phyloP scores from a whole-genome alignment of 2,888 invertebrate species.

The Pterostichus madidus region DNA sequence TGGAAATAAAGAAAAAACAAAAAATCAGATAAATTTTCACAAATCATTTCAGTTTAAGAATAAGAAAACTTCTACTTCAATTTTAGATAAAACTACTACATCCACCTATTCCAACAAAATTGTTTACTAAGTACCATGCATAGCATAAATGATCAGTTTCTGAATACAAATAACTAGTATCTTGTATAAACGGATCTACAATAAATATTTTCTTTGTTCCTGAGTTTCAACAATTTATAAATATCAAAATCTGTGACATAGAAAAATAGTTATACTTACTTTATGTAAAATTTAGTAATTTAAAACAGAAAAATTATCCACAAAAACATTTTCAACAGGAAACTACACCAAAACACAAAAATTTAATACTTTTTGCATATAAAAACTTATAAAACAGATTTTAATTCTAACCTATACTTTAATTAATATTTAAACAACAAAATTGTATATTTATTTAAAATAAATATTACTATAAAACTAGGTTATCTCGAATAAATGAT shows the following conservation, averaged over 20 bases:
- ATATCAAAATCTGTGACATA: neutral
- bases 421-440: slow-evolving; percentile 29
- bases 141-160: slow-evolving; percentile 29
- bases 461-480: slow-evolving; percentile 7
- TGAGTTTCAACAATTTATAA: neutral
- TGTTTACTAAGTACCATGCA: slow-evolving; percentile 27
- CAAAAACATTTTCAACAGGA: neutral
- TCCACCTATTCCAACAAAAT: slow-evolving; percentile 6
- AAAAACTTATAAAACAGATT: slow-evolving; percentile 16
- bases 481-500: slow-evolving; percentile 41
- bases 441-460: slow-evolving; percentile 23
- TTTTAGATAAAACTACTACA: neutral
- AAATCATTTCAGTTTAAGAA: slow-evolving; percentile 5
- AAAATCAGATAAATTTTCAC: slow-evolving; percentile 26
- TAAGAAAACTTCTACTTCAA: slow-evolving; percentile 4
- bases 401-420: slow-evolving; percentile 13
- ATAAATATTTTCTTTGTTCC: slow-evolving; percentile 39
- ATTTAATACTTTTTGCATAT: neutral
- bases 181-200: slow-evolving; percentile 8
- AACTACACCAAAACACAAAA: slow-evolving; percentile 19
- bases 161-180: slow-evolving; percentile 30
- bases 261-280: slow-evolving; percentile 25
- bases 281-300: slow-evolving; percentile 15
- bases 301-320: neutral
- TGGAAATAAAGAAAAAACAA: slow-evolving; percentile 77